Evolutionary conservation across 2,797 vertebrate species (phyloP).

Genomic region (Dendrocincla fuliginosa): DNA sequence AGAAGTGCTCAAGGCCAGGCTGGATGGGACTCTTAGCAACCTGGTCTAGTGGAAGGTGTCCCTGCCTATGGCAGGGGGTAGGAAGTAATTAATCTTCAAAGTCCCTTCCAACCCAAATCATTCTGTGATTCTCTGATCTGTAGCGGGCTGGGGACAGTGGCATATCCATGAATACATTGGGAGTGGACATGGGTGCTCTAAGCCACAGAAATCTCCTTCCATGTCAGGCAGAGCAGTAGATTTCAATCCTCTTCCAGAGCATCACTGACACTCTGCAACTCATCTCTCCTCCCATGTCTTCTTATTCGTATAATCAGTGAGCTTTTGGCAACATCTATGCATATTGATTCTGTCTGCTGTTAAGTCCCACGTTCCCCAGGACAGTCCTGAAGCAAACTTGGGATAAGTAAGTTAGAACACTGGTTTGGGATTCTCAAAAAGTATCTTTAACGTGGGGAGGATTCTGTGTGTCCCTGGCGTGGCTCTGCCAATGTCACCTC

Average conservation of each 20-base stretch:
- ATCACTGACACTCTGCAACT: not conserved
- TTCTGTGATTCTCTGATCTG: not conserved
- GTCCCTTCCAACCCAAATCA: not conserved
- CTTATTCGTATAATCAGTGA: not conserved
- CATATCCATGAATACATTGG: not conserved
- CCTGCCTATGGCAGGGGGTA: not conserved
- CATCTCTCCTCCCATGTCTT: not conserved
- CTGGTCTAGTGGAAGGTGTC: not conserved
- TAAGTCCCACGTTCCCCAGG: not conserved
- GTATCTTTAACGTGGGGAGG: not conserved
- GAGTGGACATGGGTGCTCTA: not conserved
- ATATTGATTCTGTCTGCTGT: not conserved
- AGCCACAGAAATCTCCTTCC: not conserved
- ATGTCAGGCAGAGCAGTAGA: not conserved
- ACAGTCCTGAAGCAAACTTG: not conserved
- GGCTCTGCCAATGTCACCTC: conserved; percentile 22
- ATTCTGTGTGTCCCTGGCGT: not conserved
- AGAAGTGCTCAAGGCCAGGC: not conserved
- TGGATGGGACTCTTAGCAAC: not conserved
- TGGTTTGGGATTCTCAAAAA: not conserved
- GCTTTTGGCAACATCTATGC: accelerated
- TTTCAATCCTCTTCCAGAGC: not conserved
- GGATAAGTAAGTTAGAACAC: not conserved
- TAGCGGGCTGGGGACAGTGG: not conserved
- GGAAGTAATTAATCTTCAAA: not conserved